A percentile compares a stretch with the other conserved stretches of the same genome.
These are phyloP conservation scores for Phyllostomus hastatus DNA, from an alignment of 2,113 vertebrate genomes.

Conservation along the genomic window DNA sequence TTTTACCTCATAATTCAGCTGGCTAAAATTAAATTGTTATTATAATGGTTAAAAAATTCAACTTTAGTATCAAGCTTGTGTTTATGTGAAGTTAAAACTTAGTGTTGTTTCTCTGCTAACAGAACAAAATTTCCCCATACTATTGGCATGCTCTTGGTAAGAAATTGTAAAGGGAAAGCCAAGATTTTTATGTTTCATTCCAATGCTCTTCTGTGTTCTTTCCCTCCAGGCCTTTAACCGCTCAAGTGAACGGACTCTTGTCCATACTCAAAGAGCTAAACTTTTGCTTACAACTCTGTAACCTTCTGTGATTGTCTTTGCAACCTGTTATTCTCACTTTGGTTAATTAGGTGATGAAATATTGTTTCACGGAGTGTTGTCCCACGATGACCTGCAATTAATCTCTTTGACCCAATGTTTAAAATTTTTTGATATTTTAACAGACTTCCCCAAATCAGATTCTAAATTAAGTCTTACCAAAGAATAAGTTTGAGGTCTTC, in stretches of 20 bases:
- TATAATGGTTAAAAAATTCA: not conserved
- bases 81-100: not conserved
- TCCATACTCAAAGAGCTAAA: not conserved
- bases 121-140: not conserved
- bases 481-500: not conserved
- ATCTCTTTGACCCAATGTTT: not conserved
- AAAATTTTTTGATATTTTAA: not conserved
- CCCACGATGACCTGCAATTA: not conserved
- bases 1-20: not conserved
- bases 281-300: not conserved
- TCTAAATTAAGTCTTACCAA: not conserved
- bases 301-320: not conserved
- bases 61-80: not conserved
- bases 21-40: not conserved
- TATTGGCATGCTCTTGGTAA: not conserved
- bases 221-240: not conserved
- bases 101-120: not conserved
- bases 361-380: not conserved
- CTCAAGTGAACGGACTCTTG: not conserved
- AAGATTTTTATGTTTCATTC: not conserved
- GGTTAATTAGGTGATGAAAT: not conserved
- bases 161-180: not conserved
- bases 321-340: not conserved
- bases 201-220: not conserved
- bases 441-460: not conserved